Conservation (phyloP, 2,113 vertebrate species). For the Alosa alosa region DNA sequence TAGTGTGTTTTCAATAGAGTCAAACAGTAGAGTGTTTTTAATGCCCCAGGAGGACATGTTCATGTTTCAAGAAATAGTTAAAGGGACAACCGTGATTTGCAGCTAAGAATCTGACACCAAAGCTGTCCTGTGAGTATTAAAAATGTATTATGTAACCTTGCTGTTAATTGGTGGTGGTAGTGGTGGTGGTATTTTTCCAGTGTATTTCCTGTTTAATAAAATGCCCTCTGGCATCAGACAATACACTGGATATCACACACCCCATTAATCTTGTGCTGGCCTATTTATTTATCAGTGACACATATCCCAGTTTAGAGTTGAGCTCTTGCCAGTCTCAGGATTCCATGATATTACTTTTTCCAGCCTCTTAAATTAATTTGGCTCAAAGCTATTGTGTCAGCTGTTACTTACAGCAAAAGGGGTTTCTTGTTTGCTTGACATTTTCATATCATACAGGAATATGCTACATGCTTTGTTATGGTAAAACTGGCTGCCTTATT, state of each 20-base stretch:
- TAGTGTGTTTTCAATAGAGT: neutral
- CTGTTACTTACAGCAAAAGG: neutral
- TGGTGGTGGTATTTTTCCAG: neutral
- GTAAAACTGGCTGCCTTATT: neutral
- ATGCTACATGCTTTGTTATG: neutral
- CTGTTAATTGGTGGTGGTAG: neutral
- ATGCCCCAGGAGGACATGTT: neutral
- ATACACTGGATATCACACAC: neutral
- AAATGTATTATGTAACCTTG: neutral
- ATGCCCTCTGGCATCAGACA: neutral
- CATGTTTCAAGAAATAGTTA: neutral
- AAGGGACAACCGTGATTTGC: neutral
- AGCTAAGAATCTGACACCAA: neutral
- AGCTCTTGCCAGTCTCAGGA: neutral
- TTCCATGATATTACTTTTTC: neutral
- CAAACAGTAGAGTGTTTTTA: neutral
- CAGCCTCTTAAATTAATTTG: neutral
- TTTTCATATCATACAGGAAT: too few species aligned
- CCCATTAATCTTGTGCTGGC: neutral
- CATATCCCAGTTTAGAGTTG: conserved; percentile 1
- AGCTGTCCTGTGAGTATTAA: neutral
- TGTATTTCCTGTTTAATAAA: neutral
- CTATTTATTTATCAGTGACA: conserved; percentile 18
- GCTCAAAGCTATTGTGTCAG: neutral
- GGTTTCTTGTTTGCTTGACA: neutral